Base-by-base conservation (phyloP, 1,140 invertebrate genomes). In the Magallana ariakensis region DNA sequence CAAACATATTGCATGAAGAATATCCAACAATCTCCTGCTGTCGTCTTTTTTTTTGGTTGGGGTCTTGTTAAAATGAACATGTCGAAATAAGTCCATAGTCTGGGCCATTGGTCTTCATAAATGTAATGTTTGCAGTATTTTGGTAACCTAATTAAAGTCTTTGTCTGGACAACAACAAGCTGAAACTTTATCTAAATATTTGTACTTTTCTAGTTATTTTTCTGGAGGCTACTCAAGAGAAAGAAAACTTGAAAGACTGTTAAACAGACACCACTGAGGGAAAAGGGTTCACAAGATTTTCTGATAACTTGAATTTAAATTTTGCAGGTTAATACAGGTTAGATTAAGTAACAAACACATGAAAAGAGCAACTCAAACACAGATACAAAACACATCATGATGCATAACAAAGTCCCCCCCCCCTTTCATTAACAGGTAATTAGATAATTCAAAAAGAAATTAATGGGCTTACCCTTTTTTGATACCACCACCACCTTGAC, bases 101-200 rank as follows among this genome's bases (percentile, higher is more conserved):
- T 7, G 62, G 19, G 62, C 15, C 22, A 16, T 4, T 70, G 26
- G 22, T 75, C 22, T 22, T 75, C 22, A 75, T 33, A 75, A 75
- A 75, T 26, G 66, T 26, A 75, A 75, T 75, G 66, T 75, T 75
- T 75, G 66, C 66, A 75, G 66, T 75, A 75, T 75, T 75, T 75
- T 75, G 66, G 22, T 75, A 75, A 75, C 66, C 66, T 75, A 75
- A 75, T 75, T 75, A 75, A 75, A 75, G 66, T 70, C 22, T 75
- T 75, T 75, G 66, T 75, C 66, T 75, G 66, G 66, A 9, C 22
- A 75, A 75, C 66, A 75, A 75, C 66, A 75, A 75, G 22, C 19
- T 75, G 33, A 75, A 75, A 22, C 66, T 75, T 75, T 75, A 75
- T 75, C 66, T 75, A 75, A 75, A 75, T 75, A 75, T 75, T 75